Conservation (phyloP, 1,140 invertebrate species). For the Trypoxylus dichotomus region DNA sequence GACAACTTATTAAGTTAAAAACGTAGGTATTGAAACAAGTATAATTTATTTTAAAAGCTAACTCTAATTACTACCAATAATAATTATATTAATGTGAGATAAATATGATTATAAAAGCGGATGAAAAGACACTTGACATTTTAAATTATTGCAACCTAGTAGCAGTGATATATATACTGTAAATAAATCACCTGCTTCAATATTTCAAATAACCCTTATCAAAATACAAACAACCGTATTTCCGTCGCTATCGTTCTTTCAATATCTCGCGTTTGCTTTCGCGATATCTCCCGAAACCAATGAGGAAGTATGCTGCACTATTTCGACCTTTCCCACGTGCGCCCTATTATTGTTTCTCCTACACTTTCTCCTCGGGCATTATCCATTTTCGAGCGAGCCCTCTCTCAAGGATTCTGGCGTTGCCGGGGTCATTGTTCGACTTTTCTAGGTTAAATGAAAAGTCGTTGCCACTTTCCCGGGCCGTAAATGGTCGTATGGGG, state of each 20-base stretch:
- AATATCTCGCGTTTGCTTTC: neutral
- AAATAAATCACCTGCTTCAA: no score
- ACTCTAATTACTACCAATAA: no score
- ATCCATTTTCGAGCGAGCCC: neutral
- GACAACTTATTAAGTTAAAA: no score
- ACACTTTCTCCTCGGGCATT: neutral
- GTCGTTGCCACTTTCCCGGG: neutral
- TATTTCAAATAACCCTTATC: neutral
- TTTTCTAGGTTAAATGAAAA: slow-evolving; percentile 25
- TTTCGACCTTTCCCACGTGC: slow-evolving; percentile 4
- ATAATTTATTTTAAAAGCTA: no score
- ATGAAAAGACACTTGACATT: no score
- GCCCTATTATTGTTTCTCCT: neutral
- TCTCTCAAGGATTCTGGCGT: slow-evolving; percentile 4
- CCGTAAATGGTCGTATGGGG: neutral
- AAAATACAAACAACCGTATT: neutral
- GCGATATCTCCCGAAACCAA: neutral
- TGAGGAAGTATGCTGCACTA: neutral
- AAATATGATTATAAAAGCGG: no score
- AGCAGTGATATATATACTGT: no score
- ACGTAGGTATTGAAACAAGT: no score
- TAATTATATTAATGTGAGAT: no score
- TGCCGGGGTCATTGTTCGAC: slow-evolving; percentile 19
- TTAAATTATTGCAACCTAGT: no score
- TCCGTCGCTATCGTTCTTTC: neutral